These are phyloP conservation scores for Oxyura jamaicensis DNA, from an alignment of 2,113 vertebrate species.

Conservation along the genomic window DNA sequence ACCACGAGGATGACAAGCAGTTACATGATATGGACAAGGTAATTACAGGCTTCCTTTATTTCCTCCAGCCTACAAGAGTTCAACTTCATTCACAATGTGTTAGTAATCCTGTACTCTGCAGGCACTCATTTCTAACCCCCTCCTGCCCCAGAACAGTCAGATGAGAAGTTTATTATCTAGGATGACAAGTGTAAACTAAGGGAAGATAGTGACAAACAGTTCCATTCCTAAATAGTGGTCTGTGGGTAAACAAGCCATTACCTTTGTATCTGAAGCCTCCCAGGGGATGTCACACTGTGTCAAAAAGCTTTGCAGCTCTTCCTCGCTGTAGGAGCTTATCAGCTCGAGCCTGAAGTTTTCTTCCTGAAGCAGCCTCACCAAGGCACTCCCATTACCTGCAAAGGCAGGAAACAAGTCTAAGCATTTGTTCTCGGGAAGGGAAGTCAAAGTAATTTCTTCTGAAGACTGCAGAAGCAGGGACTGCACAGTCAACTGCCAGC, in stretches of 20 bases:
- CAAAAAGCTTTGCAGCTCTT: slow-evolving; percentile 84
- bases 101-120: slow-evolving; percentile 40
- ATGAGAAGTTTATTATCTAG: background rate
- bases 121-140: background rate
- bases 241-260: slow-evolving; percentile 58
- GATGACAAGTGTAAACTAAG: background rate
- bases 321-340: slow-evolving; percentile 81
- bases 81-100: slow-evolving; percentile 1
- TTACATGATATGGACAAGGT: background rate
- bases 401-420: background rate
- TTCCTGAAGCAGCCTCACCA: slow-evolving; percentile 91
- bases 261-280: slow-evolving; percentile 80
- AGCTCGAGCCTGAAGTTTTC: slow-evolving; percentile 85
- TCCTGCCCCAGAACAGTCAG: background rate
- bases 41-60: slow-evolving; percentile 39
- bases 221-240: background rate
- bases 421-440: background rate
- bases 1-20: background rate
- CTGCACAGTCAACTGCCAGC: background rate
- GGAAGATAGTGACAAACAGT: background rate
- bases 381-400: slow-evolving; percentile 85
- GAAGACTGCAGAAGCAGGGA: background rate
- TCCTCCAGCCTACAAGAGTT: slow-evolving; percentile 34
- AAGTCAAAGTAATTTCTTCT: slow-evolving; percentile 14
- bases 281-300: slow-evolving; percentile 79